Base-by-base conservation (phyloP, 37 sponge, comb jelly and placozoan species). In the Tethya wilhelma region DNA sequence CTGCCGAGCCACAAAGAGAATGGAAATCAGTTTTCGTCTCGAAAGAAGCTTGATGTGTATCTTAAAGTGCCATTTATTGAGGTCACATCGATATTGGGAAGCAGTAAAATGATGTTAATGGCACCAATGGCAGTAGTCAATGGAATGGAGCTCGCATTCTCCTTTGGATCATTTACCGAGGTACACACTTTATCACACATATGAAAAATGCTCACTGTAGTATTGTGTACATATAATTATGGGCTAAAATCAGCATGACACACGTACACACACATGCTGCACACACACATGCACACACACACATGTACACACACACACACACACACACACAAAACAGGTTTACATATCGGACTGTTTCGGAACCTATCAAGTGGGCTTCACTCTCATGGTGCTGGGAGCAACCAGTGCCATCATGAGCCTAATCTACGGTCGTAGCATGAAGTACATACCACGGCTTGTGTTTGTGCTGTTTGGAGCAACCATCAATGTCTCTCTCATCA, bases 291-390 rank as follows among this genome's bases (percentile, higher is more conserved):
- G n/a, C n/a, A n/a, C n/a, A 28, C 11, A 1, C 44, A 8, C 71
- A 42, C 71, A 38, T 4, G 2, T 14, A 19, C 71, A 2, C 71
- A 42, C 45, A 42, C 71, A 42, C 71, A 19, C 71, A 42, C 71
- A 23, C 42, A 12, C 26, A 25, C 40, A n/a, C n/a, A 22, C 34
- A 5, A 11, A 33, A 11, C 60, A 79, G 86, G 73, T 64, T 7
- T 78, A 64, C 44, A 78, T 86, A 11, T 70, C 90, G 19, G 71
- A 79, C 34, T 90, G 85, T 49, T 74, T 90, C 34, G 90, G 90
- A 2, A 80, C 84, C 2, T 59, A 79, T 12, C 68, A 33, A 40
- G 85, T 90, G 17, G 90, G 90, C 0, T 75, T 84, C 69, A 39
- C 53, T 17, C 59, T 78, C 26, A 67, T 79, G n/a, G 53, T 64